Percentiles rank a stretch among this genome's conserved stretches.
phyloP scores from a whole-genome alignment of 2,113 vertebrate species.

The Accipiter cooperii region DNA sequence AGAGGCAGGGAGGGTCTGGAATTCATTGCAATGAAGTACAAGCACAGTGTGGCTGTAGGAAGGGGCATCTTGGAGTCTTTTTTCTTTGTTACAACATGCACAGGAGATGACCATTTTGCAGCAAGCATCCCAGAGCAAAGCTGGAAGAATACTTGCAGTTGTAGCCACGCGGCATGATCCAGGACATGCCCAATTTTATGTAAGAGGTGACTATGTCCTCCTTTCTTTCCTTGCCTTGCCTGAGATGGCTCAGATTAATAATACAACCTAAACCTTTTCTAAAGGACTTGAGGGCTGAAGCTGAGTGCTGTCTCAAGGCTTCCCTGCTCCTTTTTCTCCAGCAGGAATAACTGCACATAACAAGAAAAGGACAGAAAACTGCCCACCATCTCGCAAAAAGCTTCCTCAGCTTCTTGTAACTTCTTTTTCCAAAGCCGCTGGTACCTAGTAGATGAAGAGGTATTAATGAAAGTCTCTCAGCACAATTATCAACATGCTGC shows the following conservation, averaged over 20 bases:
- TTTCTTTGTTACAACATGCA: background rate
- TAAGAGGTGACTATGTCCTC: background rate
- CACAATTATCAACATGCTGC: background rate
- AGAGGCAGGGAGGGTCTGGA: background rate
- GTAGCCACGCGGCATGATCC: background rate
- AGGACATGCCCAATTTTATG: background rate
- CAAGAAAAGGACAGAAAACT: background rate
- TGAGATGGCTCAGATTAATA: background rate
- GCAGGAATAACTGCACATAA: background rate
- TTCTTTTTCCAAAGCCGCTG: background rate
- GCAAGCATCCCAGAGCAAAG: background rate
- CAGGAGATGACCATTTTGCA: background rate
- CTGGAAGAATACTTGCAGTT: background rate
- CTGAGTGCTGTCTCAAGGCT: background rate
- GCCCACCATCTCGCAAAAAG: background rate
- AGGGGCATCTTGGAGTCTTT: background rate
- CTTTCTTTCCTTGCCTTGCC: background rate
- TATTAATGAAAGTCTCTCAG: background rate
- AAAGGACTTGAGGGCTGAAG: background rate
- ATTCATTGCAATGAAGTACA: background rate
- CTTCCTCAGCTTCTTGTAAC: background rate
- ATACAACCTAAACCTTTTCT: background rate
- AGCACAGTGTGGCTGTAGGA: background rate
- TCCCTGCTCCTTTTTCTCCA: background rate
- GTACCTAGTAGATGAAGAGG: background rate